Percentiles rank a stretch among this genome's conserved stretches.
Conservation (phyloP, 2,797 vertebrate species). For the Microchirus variegatus region DNA sequence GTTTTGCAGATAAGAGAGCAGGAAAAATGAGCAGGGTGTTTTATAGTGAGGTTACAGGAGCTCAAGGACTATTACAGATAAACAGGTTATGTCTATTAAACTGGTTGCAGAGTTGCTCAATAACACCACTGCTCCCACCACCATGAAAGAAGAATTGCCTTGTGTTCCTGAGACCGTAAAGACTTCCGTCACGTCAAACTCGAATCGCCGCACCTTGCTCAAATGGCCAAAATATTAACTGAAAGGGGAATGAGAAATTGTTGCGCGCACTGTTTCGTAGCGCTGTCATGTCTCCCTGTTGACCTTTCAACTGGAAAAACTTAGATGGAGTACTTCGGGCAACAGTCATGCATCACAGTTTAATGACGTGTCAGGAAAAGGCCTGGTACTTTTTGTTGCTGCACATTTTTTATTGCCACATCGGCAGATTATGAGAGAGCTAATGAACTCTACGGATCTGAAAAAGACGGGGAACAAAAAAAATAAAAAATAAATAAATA, state of each 20-base stretch:
- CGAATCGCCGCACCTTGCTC: constrained; percentile 29
- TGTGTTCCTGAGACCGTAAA: background rate
- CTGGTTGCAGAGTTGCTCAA: constrained; percentile 21
- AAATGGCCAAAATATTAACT: constrained; percentile 42
- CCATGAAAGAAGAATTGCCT: background rate
- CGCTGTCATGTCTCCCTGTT: constrained; percentile 63
- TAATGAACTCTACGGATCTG: constrained; percentile 77
- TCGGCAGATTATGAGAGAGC: constrained; percentile 79
- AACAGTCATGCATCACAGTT: constrained; percentile 74
- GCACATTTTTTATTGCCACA: constrained; percentile 77
- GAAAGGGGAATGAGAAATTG: constrained; percentile 32
- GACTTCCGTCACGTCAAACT: background rate
- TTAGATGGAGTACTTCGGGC: constrained; percentile 48
- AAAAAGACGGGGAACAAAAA: constrained; percentile 7
- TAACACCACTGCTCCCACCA: background rate
- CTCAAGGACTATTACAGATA: constrained; percentile 69
- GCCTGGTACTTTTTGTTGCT: constrained; percentile 51
- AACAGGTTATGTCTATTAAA: constrained; percentile 71
- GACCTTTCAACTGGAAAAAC: constrained; percentile 76
- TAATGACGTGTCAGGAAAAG: constrained; percentile 74
- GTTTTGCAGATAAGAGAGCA: constrained; percentile 50
- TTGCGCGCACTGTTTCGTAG: constrained; percentile 38
- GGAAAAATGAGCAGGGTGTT: constrained; percentile 60
- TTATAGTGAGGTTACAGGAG: constrained; percentile 60
- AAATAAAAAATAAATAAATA: background rate